Evolutionary conservation across 2,113 vertebrate genomes (phyloP), one percentile per base, ranked within the genome.

Genomic region (Cyanoderma ruficeps): DNA sequence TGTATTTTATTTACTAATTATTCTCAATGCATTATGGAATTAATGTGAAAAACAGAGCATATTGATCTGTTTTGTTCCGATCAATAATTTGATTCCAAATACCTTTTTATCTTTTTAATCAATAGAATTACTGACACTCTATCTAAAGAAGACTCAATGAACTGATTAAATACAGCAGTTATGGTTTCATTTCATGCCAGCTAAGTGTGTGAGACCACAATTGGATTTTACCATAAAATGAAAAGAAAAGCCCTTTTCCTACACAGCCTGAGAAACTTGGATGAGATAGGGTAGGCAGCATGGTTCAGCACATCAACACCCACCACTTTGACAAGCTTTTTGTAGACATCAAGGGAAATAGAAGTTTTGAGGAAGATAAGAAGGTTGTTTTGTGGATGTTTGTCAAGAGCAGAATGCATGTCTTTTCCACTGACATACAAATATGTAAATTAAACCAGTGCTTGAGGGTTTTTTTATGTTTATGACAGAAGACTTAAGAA

Each of bases 381-480:
- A 88, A 80, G 49, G 41, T 67, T 94, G 55, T 87, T 96, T 89
- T 49, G 72, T 79, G 88, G 65, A 15, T 95, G 52, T 87, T 92
- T 94, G 69, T 76, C 79, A 88, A 55, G 56, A 81, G 79, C 60
- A 81, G 80, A 96, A 83, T 68, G 37, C 61, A 50, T 82, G 14
- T 90, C 61, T 92, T 77, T 94, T 91, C 55, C 61, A 68, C 39
- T 91, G 81, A 84, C 1, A 4, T 31, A 84, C 56, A 87, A 92
- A 92, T 91, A 89, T 27, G 69, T 84, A 92, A 92, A 94, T 84
- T 87, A 84, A 92, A 74, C 49, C 70, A 87, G 20, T 82, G 37
- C 49, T 91, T 84, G 70, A 56, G 42, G 13, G 0, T 28, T 90
- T 90, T 82, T 95, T 89, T 53, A 53, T 87, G n/a, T 89, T 91